phyloP scores from a whole-genome alignment of 1,140 invertebrate species.

The Orchestia grillus region DNA sequence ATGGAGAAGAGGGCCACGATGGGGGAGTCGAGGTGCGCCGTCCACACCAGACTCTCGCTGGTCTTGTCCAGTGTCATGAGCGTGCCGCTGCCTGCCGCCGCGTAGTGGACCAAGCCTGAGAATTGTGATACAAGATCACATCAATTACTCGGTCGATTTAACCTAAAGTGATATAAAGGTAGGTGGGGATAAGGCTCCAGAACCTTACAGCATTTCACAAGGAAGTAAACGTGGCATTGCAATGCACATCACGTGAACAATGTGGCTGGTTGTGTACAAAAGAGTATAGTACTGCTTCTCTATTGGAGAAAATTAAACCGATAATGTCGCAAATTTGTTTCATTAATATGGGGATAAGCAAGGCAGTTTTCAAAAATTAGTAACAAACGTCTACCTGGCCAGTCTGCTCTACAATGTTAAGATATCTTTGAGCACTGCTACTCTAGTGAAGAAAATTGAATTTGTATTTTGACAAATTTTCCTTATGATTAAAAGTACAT shows the following conservation, averaged over 20 bases:
- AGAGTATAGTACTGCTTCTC: neutral
- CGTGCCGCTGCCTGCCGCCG: slow-evolving; percentile 64
- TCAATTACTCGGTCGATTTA: no score
- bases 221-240: neutral
- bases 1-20: slow-evolving; percentile 84
- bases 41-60: slow-evolving; percentile 64
- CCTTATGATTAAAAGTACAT: no score
- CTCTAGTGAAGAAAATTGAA: no score
- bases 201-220: neutral
- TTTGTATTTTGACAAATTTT: no score
- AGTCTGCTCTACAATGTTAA: no score
- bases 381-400: neutral
- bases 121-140: no score
- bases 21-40: slow-evolving; percentile 85
- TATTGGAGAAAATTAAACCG: neutral
- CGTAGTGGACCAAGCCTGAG: slow-evolving; percentile 65
- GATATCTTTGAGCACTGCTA: no score
- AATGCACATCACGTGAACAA: neutral
- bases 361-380: neutral
- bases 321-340: neutral
- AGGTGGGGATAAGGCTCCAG: neutral
- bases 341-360: neutral
- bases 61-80: slow-evolving; percentile 65
- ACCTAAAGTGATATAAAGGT: neutral
- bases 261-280: neutral